Evolutionary conservation across 2,888 invertebrate species (phyloP).

Genomic region (Cephus nigrinus): DNA sequence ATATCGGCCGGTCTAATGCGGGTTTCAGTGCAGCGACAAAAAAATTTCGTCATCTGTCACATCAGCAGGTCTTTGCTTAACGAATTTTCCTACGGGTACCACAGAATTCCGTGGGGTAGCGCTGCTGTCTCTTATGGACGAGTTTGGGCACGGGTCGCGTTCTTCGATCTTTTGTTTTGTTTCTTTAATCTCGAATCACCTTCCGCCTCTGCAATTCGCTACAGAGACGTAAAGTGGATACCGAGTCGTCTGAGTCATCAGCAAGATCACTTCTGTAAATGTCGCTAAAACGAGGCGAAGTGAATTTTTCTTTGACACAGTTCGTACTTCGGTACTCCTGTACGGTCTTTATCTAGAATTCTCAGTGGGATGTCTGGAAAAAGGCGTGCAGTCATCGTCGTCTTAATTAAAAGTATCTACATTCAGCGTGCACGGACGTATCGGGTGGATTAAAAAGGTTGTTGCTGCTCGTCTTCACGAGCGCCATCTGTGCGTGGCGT

Average conservation of each 20-base stretch:
- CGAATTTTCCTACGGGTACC: background rate
- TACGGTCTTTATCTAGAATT: background rate
- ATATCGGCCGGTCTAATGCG: background rate
- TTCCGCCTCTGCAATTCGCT: too few species aligned
- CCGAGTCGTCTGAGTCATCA: background rate
- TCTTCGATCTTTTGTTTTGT: background rate
- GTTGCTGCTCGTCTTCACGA: too few species aligned
- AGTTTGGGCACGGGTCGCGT: background rate
- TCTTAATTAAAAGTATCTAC: too few species aligned
- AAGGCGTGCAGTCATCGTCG: too few species aligned
- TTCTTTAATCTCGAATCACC: too few species aligned
- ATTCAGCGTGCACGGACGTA: too few species aligned
- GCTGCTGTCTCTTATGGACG: background rate
- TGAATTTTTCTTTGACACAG: background rate
- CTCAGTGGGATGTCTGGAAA: too few species aligned
- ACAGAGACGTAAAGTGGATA: background rate
- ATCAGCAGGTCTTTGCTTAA: background rate
- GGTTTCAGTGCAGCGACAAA: background rate
- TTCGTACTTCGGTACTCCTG: background rate
- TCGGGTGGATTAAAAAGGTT: too few species aligned
- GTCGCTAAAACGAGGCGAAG: background rate
- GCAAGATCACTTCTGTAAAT: background rate
- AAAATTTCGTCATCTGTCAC: background rate
- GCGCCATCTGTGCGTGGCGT: too few species aligned
- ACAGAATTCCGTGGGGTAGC: background rate